Conservation (phyloP, 2,113 vertebrate genomes). For the Megaleporinus macrocephalus region DNA sequence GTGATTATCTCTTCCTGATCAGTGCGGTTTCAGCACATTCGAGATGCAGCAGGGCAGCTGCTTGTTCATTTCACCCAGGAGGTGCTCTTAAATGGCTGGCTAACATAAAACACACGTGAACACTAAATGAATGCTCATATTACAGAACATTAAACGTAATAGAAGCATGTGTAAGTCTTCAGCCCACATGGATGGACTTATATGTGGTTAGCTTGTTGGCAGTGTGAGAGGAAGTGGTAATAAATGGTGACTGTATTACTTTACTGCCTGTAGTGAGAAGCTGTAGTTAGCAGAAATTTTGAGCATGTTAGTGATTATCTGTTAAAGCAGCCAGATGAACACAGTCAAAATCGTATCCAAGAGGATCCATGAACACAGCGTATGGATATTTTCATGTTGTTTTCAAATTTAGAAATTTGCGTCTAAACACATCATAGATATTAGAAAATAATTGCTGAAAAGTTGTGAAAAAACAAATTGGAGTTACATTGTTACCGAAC, state of each 20-base stretch:
- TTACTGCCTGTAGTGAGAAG: background rate
- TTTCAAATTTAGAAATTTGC: too few relatives aligned
- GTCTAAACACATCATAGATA: too few relatives aligned
- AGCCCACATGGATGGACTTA: background rate
- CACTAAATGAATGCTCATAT: background rate
- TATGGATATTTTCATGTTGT: too few relatives aligned
- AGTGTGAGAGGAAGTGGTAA: background rate
- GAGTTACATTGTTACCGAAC: too few relatives aligned
- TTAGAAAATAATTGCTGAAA: too few relatives aligned
- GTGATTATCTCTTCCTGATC: background rate
- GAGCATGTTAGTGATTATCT: background rate
- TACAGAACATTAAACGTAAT: background rate
- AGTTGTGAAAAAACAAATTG: too few relatives aligned
- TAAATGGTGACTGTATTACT: background rate
- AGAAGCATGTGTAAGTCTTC: background rate
- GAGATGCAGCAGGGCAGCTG: background rate
- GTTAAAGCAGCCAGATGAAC: background rate
- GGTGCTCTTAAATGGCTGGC: background rate
- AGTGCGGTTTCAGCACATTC: background rate
- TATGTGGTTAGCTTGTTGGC: background rate
- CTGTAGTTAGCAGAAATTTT: too few relatives aligned
- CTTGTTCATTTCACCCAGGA: background rate
- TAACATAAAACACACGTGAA: background rate
- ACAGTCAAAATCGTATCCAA: background rate
- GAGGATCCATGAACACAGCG: background rate